Evolutionary conservation across 2,797 vertebrate genomes (phyloP), one percentile per base, ranked within the genome.

Genomic region (Enteromius radiatus): DNA sequence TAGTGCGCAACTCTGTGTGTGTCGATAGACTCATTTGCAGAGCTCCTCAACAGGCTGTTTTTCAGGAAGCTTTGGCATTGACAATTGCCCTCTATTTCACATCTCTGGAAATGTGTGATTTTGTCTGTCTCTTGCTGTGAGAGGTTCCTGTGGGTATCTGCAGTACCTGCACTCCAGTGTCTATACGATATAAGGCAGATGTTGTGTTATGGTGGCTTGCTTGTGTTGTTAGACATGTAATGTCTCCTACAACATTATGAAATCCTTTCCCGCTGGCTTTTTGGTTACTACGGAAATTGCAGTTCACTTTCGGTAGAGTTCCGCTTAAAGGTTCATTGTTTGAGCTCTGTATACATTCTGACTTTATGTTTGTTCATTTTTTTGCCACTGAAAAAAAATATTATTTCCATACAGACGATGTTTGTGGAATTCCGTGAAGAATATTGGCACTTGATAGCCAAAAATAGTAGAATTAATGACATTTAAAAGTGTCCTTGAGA

Each of bases 51-150:
- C 81, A 65, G 78, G 68, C 63, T 85, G 38, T 76, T 78, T 81
- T 82, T 78, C 43, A 54, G 64, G 76, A 70, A 75, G 52, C 47
- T 81, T 77, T 84, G 84, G 84, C 78, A 85, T 78, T 81, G 70
- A 76, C 59, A 68, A 73, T 68, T 79, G 84, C 78, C 64, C 78
- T 78, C 33, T 47, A 28, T 76, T 77, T 84, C 82, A 76, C 65
- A 80, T 82, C 65, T 59, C 74, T 82, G 23, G 52, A 75, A 68
- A 70, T 76, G 82, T 84, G 77, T 0, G 63, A 73, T 73, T 82
- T 17, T 63, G 65, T 76, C 64, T 67, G 21, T 71, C 63, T 78
- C 78, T 84, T 21, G 31, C 80, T 81, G 75, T 43, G 69, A 78
- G 49, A 3, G 68, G 36, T 76, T 71, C 31, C 49, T 33, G 28